Conservation (phyloP, 2,888 invertebrate species). For the Tridacna gigas region DNA sequence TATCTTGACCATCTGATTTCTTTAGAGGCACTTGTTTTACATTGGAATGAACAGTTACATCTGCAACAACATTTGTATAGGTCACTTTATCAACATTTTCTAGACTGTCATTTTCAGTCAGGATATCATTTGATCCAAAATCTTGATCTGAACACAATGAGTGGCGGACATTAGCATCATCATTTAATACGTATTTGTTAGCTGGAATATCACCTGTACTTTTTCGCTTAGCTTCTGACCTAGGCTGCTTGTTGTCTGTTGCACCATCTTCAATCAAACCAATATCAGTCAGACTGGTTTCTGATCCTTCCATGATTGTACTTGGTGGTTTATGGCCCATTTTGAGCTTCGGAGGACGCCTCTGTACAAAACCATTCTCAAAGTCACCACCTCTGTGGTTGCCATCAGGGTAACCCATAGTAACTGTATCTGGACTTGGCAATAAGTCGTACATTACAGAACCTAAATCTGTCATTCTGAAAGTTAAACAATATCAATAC, state of each 20-base stretch:
- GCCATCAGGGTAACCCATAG: not conserved
- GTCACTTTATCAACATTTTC: conserved; percentile 50
- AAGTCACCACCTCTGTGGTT: not conserved
- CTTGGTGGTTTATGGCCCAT: conserved; percentile 29
- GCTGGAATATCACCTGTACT: not conserved
- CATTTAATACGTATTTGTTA: not conserved
- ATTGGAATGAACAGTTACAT: conserved; percentile 52
- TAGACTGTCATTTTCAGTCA: conserved; percentile 65
- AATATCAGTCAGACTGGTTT: conserved; percentile 42
- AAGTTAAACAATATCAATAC: conserved; percentile 39
- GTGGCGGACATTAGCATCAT: conserved; percentile 27
- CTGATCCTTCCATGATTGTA: conserved; percentile 48
- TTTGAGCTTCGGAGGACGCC: conserved; percentile 5
- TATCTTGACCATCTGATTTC: not conserved
- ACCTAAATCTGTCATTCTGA: conserved; percentile 86
- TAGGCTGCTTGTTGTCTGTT: conserved; percentile 1
- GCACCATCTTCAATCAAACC: conserved; percentile 11
- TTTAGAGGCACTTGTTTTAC: not conserved
- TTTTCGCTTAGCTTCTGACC: not conserved
- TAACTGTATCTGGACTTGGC: not conserved
- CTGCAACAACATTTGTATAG: conserved; percentile 59
- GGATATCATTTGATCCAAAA: conserved; percentile 58
- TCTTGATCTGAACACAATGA: conserved; percentile 52
- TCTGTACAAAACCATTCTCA: conserved; percentile 11
- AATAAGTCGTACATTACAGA: conserved; percentile 53